Conservation (phyloP, 2,797 vertebrate genomes). For the Lithobates sylvaticus region DNA sequence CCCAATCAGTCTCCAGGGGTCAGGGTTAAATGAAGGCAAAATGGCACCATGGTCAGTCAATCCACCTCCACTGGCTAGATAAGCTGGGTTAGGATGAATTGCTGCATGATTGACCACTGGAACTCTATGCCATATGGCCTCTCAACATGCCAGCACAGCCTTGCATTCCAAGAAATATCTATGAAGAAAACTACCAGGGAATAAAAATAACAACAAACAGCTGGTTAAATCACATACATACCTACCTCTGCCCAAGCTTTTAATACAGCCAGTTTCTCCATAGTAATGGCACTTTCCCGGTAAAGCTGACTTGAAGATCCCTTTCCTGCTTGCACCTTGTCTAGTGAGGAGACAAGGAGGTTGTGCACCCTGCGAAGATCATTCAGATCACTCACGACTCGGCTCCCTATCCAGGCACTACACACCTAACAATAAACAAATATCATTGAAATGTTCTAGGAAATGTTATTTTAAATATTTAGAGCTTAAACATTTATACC, state of each 20-base stretch:
- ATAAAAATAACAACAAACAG: too few species aligned
- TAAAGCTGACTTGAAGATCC: constrained; percentile 94
- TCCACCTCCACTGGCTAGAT: too few species aligned
- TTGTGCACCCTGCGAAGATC: constrained; percentile 97
- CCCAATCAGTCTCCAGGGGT: too few species aligned
- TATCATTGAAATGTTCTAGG: background rate
- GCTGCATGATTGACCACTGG: too few species aligned
- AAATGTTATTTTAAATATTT: too few species aligned
- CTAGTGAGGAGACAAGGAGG: constrained; percentile 96
- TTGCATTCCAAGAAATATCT: too few species aligned
- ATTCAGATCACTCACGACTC: constrained; percentile 98
- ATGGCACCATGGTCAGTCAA: too few species aligned
- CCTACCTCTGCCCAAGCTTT: constrained; percentile 98
- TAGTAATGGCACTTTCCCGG: constrained; percentile 95
- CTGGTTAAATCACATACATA: background rate
- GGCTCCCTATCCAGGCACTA: constrained; percentile 97
- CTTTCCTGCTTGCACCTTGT: constrained; percentile 96
- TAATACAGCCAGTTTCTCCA: constrained; percentile 97
- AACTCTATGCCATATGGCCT: too few species aligned
- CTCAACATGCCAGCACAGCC: too few species aligned
- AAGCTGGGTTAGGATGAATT: too few species aligned
- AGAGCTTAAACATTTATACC: constrained; percentile 73
- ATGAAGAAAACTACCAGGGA: too few species aligned
- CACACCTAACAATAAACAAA: constrained; percentile 85
- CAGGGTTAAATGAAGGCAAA: too few species aligned